These are phyloP conservation scores for Panthera tigris DNA, from an alignment of 2,113 vertebrate genomes.

Conservation along the genomic window DNA sequence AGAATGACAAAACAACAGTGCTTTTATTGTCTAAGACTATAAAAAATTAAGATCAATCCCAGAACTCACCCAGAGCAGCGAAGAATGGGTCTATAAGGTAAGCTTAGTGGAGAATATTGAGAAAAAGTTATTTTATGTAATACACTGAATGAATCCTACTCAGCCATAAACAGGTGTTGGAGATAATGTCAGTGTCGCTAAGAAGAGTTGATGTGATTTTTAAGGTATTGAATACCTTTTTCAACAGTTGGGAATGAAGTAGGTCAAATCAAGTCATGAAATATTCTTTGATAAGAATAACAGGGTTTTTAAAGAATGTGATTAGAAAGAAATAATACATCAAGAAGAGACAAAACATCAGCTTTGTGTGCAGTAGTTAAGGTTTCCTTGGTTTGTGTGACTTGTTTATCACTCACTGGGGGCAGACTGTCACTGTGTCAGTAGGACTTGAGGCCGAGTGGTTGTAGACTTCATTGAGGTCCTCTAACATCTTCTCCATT, in stretches of 20 bases:
- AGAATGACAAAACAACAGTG: neutral
- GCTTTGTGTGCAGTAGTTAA: neutral
- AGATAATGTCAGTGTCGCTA: neutral
- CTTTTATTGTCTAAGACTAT: neutral
- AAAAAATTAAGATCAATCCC: neutral
- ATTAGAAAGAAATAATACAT: neutral
- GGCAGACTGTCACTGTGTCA: neutral
- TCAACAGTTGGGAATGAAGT: neutral
- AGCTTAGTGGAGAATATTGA: neutral
- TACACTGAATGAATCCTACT: neutral
- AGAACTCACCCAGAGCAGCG: neutral
- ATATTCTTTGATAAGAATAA: neutral
- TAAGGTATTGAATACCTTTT: neutral
- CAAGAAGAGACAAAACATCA: neutral
- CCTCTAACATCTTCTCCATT: neutral
- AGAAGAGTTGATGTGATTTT: neutral
- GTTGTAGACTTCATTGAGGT: neutral
- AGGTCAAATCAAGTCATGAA: neutral
- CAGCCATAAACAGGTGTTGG: neutral
- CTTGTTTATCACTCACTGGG: neutral
- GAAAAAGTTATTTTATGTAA: neutral
- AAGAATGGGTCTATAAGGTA: neutral
- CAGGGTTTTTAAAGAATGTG: neutral
- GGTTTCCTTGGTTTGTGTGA: neutral
- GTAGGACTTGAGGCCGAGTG: neutral